A percentile compares a stretch with the other conserved stretches of the same genome.
Evolutionary conservation across 2,113 vertebrate genomes (phyloP).

Genomic region (Hemicordylus capensis): DNA sequence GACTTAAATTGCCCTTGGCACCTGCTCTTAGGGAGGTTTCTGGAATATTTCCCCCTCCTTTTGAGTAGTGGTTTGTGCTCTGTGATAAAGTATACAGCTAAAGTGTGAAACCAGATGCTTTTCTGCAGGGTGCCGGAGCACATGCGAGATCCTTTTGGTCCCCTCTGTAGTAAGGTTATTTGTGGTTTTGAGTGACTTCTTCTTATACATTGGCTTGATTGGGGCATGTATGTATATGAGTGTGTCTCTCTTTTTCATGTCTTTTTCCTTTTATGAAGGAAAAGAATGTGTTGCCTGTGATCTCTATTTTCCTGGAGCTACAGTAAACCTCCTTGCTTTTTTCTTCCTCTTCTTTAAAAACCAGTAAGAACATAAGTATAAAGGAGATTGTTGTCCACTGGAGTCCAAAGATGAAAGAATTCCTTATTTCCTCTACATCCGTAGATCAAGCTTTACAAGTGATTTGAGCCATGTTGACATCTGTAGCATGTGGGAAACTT

Average conservation of each 20-base stretch:
- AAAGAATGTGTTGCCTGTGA: slow-evolving; percentile 51
- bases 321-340: slow-evolving; percentile 44
- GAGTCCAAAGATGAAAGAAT: slow-evolving; percentile 52
- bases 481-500: slow-evolving; percentile 36
- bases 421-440: slow-evolving; percentile 21
- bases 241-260: background rate
- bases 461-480: slow-evolving; percentile 54
- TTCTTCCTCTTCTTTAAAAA: slow-evolving; percentile 41
- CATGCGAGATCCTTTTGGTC: slow-evolving; percentile 38
- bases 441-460: slow-evolving; percentile 56
- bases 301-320: slow-evolving; percentile 54
- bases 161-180: background rate
- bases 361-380: slow-evolving; percentile 38
- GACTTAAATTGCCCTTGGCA: slow-evolving; percentile 60
- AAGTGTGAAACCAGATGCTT: slow-evolving; percentile 56
- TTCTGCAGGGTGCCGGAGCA: slow-evolving; percentile 15
- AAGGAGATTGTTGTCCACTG: slow-evolving; percentile 43
- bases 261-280: slow-evolving; percentile 44
- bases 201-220: slow-evolving; percentile 56
- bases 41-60: background rate
- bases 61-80: slow-evolving; percentile 45
- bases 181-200: slow-evolving; percentile 46
- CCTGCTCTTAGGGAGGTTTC: slow-evolving; percentile 57
- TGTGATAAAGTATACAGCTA: slow-evolving; percentile 34
- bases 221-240: slow-evolving; percentile 35